phyloP scores from a whole-genome alignment of 1,140 invertebrate genomes.

The Drosophila setifemur region DNA sequence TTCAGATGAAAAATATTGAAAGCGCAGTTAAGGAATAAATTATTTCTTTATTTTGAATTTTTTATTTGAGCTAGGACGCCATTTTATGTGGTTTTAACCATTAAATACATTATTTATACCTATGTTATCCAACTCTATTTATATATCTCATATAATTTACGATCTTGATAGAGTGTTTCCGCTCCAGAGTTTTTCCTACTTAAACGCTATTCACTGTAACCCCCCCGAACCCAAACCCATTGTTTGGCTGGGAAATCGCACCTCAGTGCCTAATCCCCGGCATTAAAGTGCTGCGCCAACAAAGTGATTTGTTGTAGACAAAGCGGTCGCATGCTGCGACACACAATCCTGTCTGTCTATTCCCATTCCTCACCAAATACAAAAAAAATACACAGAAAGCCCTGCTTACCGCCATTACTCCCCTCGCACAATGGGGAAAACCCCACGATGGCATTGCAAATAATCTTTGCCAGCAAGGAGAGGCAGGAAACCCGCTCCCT shows the following conservation, averaged over 20 bases:
- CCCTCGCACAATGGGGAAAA: slow-evolving; percentile 54
- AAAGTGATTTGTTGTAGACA: slow-evolving; percentile 79
- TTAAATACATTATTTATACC: too few relatives aligned
- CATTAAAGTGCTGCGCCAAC: slow-evolving; percentile 78
- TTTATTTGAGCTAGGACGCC: too few relatives aligned
- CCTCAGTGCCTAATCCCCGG: slow-evolving; percentile 77
- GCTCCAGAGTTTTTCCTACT: too few relatives aligned
- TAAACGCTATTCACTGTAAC: not conserved
- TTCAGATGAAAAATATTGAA: too few relatives aligned
- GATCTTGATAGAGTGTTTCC: too few relatives aligned
- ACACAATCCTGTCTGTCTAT: not conserved
- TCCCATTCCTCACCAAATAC: too few relatives aligned
- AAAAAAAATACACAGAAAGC: not conserved
- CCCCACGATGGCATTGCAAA: slow-evolving; percentile 73
- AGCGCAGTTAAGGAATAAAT: too few relatives aligned
- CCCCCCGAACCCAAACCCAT: too few relatives aligned
- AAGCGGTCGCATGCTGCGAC: slow-evolving; percentile 55
- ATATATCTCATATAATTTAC: too few relatives aligned
- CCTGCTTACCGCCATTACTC: slow-evolving; percentile 29
- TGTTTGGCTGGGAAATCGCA: slow-evolving; percentile 72
- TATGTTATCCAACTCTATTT: too few relatives aligned
- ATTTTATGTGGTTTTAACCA: too few relatives aligned
- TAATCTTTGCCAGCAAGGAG: slow-evolving; percentile 76
- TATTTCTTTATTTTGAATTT: too few relatives aligned
- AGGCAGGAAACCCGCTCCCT: slow-evolving; percentile 26